These are phyloP conservation scores for Gallinago paraguaiae DNA, from an alignment of 2,113 vertebrate genomes.

Conservation along the genomic window DNA sequence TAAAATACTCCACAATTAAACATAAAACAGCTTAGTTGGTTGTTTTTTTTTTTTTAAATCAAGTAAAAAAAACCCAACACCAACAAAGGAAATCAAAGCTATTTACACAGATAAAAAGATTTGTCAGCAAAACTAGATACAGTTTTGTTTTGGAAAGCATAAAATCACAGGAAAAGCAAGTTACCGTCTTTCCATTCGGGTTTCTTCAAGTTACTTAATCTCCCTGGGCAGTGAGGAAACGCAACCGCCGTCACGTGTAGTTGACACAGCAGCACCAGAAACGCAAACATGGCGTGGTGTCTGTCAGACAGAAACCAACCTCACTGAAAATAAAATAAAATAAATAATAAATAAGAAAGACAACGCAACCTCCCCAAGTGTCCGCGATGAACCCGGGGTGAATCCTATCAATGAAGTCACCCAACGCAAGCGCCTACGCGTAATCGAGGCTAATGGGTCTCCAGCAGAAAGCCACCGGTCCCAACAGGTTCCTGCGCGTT, in stretches of 20 bases:
- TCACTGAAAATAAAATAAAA: background rate
- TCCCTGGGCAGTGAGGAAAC: slow-evolving; percentile 70
- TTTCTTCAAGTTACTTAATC: background rate
- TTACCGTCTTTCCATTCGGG: slow-evolving; percentile 75
- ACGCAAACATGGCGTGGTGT: slow-evolving; percentile 75
- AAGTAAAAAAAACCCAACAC: background rate
- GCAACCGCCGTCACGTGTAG: slow-evolving; percentile 57
- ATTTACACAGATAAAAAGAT: background rate
- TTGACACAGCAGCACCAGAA: slow-evolving; percentile 76
- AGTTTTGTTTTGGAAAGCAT: background rate
- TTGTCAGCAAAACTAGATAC: background rate
- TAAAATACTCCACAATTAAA: background rate
- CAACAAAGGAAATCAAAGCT: background rate
- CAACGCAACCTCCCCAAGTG: background rate
- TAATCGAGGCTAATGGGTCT: background rate
- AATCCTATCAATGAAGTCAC: background rate
- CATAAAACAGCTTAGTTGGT: background rate
- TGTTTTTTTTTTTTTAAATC: background rate
- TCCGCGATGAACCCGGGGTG: background rate
- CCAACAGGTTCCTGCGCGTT: slow-evolving; percentile 45
- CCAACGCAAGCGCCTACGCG: slow-evolving; percentile 7
- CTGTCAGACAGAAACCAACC: slow-evolving; percentile 29
- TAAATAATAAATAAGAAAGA: background rate
- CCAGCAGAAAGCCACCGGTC: background rate
- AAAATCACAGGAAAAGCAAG: background rate